A percentile compares a stretch with the other conserved stretches of the same genome.
Conservation (phyloP, 1,140 invertebrate species). For the Drosophila mauritiana region DNA sequence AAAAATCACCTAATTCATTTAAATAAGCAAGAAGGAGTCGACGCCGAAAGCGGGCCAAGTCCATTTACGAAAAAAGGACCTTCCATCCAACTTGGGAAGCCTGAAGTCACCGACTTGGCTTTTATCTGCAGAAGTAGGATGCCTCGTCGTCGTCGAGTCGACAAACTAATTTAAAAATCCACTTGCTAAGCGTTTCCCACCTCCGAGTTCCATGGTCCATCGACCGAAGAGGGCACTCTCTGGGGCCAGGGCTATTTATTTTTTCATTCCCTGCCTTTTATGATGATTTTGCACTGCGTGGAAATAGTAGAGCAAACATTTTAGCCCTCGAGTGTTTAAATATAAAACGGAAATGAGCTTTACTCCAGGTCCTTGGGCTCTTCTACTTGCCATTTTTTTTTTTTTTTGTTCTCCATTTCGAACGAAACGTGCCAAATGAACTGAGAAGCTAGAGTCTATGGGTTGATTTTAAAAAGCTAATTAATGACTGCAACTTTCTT, state of each 20-base stretch:
- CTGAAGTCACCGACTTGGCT: slow-evolving; percentile 11
- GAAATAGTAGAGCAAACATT: slow-evolving; percentile 77
- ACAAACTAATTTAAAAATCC: slow-evolving; percentile 81
- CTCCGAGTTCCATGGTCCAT: slow-evolving; percentile 17
- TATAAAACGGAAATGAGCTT: slow-evolving; percentile 83
- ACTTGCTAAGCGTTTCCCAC: slow-evolving; percentile 75
- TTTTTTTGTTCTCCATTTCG: background rate
- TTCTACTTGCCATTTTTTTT: slow-evolving; percentile 15
- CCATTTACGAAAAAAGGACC: slow-evolving; percentile 66
- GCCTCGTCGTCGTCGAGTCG: slow-evolving; percentile 38
- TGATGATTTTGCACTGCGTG: slow-evolving; percentile 77
- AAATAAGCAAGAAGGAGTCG: slow-evolving; percentile 74
- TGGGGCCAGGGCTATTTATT: slow-evolving; percentile 62
- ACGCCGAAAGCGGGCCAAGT: slow-evolving; percentile 22
- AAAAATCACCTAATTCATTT: slow-evolving; percentile 83
- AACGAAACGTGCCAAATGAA: slow-evolving; percentile 72
- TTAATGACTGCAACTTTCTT: slow-evolving; percentile 75
- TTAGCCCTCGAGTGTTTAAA: slow-evolving; percentile 82
- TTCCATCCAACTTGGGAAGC: slow-evolving; percentile 10
- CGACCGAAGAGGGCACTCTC: slow-evolving; percentile 21
- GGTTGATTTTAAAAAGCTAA: slow-evolving; percentile 56
- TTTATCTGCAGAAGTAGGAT: slow-evolving; percentile 42
- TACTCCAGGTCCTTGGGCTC: slow-evolving; percentile 40
- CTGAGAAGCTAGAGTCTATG: slow-evolving; percentile 27
- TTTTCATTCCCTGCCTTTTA: slow-evolving; percentile 78